These are phyloP conservation scores for Tenodera sinensis DNA, from an alignment of 2,888 invertebrate genomes.

Conservation along the genomic window DNA sequence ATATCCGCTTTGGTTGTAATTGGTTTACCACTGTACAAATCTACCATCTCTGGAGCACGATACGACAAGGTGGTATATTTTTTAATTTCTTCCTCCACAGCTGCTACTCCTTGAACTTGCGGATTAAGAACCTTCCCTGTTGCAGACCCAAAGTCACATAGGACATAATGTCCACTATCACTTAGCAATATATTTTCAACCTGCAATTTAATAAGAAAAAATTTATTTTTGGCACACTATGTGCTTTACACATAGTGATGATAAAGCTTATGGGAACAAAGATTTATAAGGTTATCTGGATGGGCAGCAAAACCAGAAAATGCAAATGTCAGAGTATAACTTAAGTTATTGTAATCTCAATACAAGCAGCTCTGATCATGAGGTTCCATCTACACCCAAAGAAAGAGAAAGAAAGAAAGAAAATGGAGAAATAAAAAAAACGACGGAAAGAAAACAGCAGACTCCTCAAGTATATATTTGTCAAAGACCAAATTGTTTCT, in stretches of 20 bases:
- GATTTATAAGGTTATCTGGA: too few species aligned
- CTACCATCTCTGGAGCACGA: constrained; percentile 90
- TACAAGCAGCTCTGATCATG: too few species aligned
- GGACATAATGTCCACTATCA: constrained; percentile 74
- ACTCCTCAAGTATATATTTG: too few species aligned
- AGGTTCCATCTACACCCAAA: too few species aligned
- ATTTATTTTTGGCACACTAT: not conserved
- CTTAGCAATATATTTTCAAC: constrained; percentile 83
- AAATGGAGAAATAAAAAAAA: too few species aligned
- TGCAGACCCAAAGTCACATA: constrained; percentile 93
- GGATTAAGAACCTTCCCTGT: constrained; percentile 76
- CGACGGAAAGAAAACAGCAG: too few species aligned
- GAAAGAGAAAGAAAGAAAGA: too few species aligned
- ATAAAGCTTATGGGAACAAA: not conserved
- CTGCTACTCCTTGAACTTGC: constrained; percentile 59
- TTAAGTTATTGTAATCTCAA: too few species aligned
- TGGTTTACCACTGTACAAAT: constrained; percentile 75
- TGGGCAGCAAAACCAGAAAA: too few species aligned
- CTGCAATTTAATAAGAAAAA: constrained; percentile 45
- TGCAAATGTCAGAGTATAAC: too few species aligned
- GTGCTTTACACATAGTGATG: not conserved
- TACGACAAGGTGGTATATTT: constrained; percentile 88
- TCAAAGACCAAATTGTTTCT: too few species aligned
- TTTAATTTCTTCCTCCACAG: constrained; percentile 81
- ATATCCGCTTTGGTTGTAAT: constrained; percentile 87